Base-by-base conservation (phyloP, 2,113 vertebrate species). In the Etheostoma spectabile region DNA sequence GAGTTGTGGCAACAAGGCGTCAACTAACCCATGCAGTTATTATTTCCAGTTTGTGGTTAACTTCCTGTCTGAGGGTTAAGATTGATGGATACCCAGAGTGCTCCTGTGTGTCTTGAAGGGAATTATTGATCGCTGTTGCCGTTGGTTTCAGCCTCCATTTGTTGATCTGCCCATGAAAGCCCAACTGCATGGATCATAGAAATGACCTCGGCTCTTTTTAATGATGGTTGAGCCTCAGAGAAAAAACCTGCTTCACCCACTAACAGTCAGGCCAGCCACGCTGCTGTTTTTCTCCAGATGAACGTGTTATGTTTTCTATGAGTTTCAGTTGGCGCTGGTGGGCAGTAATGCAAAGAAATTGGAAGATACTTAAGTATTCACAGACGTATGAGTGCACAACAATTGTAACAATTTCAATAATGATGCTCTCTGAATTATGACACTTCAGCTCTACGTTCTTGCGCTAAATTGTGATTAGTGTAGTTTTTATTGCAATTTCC, bases 101-200 rank as follows among this genome's bases (percentile, higher is more conserved):
- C 88, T 91, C 77, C 88, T 91, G 93, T 90, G 87, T 82, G 92
- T 95, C 93, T 93, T 86, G 85, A 90, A 94, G 90, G 83, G 83
- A 93, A 84, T 75, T 95, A 95, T 94, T 94, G 94, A 95, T 95
- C 55, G 86, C 85, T 91, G 91, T 86, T 94, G 90, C 89, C 86
- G 80, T 90, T 91, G 91, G 92, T 92, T 94, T 93, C 88, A 70
- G 87, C 82, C 91, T 93, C 88, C 88, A 94, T 95, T 94, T 93
- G 93, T 93, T 93, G 93, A 92, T 93, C 91, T 85, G 90, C 83
- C 65, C 84, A 79, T 91, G 65, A 90, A 89, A 86, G 86, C 84
- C 71, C 82, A 71, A 85, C 91, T 88, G 82, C 85, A 74, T 84
- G 91, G 87, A 92, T 92, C 89, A 87, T 84, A 90, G 83, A 79